Evolutionary conservation across 2,797 vertebrate species (phyloP).

Genomic region (Sebastes diploproa): DNA sequence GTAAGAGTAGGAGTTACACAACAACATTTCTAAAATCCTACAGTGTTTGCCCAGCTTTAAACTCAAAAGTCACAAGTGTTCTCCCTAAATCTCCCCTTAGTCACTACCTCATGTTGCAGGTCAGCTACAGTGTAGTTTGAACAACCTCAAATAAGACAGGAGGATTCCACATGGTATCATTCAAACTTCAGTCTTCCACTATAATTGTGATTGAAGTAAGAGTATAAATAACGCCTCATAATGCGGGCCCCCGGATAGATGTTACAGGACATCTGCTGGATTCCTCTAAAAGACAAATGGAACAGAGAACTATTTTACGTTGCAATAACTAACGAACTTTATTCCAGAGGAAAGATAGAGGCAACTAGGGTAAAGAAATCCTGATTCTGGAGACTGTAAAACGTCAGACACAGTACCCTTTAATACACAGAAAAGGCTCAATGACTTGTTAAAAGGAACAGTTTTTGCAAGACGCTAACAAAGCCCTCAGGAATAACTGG

Average conservation of each 20-base stretch:
- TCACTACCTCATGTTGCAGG: too few species aligned
- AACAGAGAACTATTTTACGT: not conserved
- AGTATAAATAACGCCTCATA: not conserved
- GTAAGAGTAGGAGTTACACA: too few species aligned
- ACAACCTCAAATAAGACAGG: not conserved
- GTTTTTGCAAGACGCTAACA: not conserved
- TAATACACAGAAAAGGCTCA: not conserved
- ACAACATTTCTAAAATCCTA: too few species aligned
- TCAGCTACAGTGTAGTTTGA: too few species aligned
- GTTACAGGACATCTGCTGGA: not conserved
- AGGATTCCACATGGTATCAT: not conserved
- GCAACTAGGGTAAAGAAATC: not conserved
- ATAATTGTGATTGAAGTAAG: not conserved
- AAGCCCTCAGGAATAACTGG: not conserved
- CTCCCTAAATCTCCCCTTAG: not conserved
- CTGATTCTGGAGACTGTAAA: not conserved
- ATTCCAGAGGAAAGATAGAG: not conserved
- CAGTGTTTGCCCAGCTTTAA: too few species aligned
- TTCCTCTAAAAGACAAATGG: not conserved
- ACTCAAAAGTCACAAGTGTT: not conserved
- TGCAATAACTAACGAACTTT: not conserved
- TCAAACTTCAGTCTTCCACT: not conserved
- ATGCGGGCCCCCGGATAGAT: not conserved
- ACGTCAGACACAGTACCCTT: fast-evolving
- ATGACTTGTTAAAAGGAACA: not conserved